Evolutionary conservation across 2,888 invertebrate species (phyloP).

Genomic region (Diarsia rubi): DNA sequence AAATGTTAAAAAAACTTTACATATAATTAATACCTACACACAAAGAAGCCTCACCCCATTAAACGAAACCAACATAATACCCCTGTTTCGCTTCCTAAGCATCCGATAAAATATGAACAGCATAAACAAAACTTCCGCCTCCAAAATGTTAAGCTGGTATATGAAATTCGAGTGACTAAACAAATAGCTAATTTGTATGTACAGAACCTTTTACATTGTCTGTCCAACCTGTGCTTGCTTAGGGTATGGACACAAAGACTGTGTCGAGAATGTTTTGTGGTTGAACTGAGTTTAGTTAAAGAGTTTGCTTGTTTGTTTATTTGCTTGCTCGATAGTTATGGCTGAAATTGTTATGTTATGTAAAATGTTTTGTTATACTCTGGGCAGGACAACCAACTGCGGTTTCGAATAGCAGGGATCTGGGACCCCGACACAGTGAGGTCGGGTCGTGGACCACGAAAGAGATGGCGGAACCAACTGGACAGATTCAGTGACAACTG

Average conservation of each 20-base stretch:
- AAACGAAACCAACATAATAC: conserved; percentile 25
- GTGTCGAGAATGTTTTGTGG: conserved; percentile 20
- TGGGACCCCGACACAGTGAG: background rate
- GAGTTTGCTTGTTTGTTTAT: conserved; percentile 8
- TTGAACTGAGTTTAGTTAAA: conserved; percentile 27
- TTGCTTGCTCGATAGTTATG: conserved; percentile 16
- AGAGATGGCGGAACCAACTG: background rate
- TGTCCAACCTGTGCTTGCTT: conserved; percentile 51
- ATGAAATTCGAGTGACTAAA: conserved; percentile 48
- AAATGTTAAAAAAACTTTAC: background rate
- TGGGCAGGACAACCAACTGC: background rate
- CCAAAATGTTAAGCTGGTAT: conserved; percentile 42
- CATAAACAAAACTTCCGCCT: conserved; percentile 45
- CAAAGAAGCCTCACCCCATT: conserved; percentile 11
- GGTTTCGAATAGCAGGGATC: background rate
- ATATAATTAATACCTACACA: conserved; percentile 18
- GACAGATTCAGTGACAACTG: background rate
- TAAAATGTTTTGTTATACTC: background rate
- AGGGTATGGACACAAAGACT: conserved; percentile 37
- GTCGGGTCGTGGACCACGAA: background rate
- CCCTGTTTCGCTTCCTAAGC: conserved; percentile 18
- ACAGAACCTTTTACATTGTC: conserved; percentile 56
- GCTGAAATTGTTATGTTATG: background rate
- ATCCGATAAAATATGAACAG: conserved; percentile 46
- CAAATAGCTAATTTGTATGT: conserved; percentile 62